phyloP scores from a whole-genome alignment of 1,140 invertebrate genomes.

The Euschistus heros region DNA sequence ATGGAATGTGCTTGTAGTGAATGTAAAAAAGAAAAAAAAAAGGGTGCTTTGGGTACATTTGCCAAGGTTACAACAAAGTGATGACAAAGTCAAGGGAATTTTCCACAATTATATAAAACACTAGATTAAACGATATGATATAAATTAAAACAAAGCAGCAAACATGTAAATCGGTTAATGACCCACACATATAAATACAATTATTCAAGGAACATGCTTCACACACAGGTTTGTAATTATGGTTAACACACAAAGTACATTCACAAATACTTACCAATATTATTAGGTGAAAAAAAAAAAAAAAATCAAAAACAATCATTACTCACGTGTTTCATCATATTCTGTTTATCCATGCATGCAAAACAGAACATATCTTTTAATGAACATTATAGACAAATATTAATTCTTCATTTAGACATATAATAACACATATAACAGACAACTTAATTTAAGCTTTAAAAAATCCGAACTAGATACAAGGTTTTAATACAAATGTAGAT shows the following conservation, averaged over 20 bases:
- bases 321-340: constrained; percentile 18
- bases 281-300: neutral
- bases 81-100: neutral
- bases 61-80: constrained; percentile 11
- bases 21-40: neutral
- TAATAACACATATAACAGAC: too few relatives aligned
- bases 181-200: neutral
- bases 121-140: neutral
- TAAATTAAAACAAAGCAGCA: neutral
- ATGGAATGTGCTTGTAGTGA: constrained; percentile 3
- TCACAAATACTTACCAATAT: constrained; percentile 1
- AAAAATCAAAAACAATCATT: neutral
- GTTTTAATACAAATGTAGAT: too few relatives aligned
- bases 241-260: neutral
- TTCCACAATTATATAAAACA: neutral
- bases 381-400: too few relatives aligned
- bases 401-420: too few relatives aligned
- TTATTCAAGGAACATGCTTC: neutral
- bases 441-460: too few relatives aligned
- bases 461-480: too few relatives aligned
- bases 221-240: neutral
- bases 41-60: neutral
- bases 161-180: neutral
- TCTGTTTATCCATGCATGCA: constrained; percentile 25
- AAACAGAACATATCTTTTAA: neutral